These are phyloP conservation scores for Lichenostomus cassidix DNA, from an alignment of 2,113 vertebrate species.

Conservation along the genomic window DNA sequence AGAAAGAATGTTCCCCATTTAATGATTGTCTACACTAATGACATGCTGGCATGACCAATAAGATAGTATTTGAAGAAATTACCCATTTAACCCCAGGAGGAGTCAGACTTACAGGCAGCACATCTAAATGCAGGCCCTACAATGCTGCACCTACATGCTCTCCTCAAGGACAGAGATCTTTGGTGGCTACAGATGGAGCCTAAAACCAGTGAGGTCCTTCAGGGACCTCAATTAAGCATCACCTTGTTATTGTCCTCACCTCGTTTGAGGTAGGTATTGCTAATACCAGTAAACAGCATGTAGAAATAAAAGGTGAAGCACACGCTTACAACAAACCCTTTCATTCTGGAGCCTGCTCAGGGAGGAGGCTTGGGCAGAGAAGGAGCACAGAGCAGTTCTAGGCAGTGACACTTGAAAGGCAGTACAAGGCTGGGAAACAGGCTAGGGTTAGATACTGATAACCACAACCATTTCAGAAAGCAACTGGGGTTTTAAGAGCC, in stretches of 20 bases:
- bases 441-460: background rate
- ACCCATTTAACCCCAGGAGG: background rate
- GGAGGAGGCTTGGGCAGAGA: background rate
- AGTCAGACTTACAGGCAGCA: background rate
- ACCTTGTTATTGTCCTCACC: background rate
- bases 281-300: rapidly evolving
- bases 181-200: background rate
- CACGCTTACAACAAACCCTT: background rate
- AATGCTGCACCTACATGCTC: rapidly evolving
- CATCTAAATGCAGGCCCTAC: background rate
- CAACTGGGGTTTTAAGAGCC: background rate
- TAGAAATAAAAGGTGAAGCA: background rate
- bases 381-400: background rate
- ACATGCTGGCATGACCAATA: background rate
- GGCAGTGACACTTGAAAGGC: background rate
- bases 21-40: background rate
- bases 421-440: background rate
- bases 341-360: background rate
- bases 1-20: background rate
- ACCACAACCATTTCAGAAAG: background rate
- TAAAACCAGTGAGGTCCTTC: background rate
- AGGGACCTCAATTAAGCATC: background rate
- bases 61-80: background rate
- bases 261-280: background rate
- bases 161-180: background rate